Conservation (phyloP, 2,888 invertebrate species). For the Rotaria magnacalcarata region DNA sequence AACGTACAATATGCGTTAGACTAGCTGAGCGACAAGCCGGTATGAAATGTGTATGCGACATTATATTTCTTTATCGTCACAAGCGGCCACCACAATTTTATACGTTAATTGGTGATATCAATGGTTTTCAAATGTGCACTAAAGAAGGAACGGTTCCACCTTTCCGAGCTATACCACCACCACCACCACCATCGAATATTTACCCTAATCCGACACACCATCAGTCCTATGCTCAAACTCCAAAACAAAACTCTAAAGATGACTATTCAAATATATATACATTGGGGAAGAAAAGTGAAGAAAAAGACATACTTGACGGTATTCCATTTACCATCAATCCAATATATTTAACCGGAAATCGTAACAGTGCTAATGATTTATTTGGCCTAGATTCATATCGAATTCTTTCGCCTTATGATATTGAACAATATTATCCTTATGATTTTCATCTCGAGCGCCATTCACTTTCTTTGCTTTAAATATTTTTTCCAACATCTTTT, state of each 20-base stretch:
- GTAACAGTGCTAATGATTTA: neutral
- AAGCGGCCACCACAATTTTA: slow-evolving; percentile 23
- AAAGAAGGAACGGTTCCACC: slow-evolving; percentile 32
- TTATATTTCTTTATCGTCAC: slow-evolving; percentile 19
- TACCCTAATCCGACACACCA: neutral
- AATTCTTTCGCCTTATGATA: neutral
- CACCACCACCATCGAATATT: neutral
- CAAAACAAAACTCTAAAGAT: too few species aligned
- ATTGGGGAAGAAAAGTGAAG: neutral
- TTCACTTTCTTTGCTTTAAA: neutral
- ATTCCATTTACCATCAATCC: slow-evolving; percentile 15
- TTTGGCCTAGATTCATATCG: neutral
- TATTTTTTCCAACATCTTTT: neutral
- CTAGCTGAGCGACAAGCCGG: neutral
- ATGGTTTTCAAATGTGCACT: slow-evolving; percentile 27
- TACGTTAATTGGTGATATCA: neutral
- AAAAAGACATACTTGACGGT: neutral
- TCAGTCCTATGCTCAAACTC: neutral
- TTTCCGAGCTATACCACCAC: neutral
- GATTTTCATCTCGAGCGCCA: neutral
- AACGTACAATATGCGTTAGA: neutral
- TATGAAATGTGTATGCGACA: slow-evolving; percentile 8
- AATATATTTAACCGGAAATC: neutral
- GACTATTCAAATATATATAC: neutral
- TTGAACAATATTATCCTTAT: neutral